Evolutionary conservation across 2,797 vertebrate species (phyloP), one percentile per base, ranked within the genome.

Genomic region (Merluccius polli): DNA sequence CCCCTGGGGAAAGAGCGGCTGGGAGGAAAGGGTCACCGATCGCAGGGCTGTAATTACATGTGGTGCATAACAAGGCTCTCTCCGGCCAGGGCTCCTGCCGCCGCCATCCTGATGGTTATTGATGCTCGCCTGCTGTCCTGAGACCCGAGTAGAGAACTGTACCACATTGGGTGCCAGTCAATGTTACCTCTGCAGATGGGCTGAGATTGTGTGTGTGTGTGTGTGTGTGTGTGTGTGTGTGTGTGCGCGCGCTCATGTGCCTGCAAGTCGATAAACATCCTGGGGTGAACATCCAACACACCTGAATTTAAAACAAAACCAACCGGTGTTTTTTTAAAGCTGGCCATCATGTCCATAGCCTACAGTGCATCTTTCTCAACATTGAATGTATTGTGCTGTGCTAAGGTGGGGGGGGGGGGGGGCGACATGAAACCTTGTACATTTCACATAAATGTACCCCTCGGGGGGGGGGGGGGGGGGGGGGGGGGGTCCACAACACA

Each of bases 31-130:
- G 27, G 30, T 31, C 29, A 48, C 75, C 38, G 74, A 81, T 73
- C 2, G 70, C 32, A 7, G 65, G 74, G 70, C 71, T 71, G 32
- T 82, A 80, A 84, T 86, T 78, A 80, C 75, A 80, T 4, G 71
- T 1, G 24, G 65, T 79, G 32, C 59, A n/a, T 70, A 77, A 78
- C 72, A 81, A 77, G 79, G 67, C 48, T 38, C 8, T 16, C 33
- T 48, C 74, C 33, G 16, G 16, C 32, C 29, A 27, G n/a, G 48
- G 21, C 48, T 41, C 15, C 18, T 15, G 0, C 59, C n/a, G 11
- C 59, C 59, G 12, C 59, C 59, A 27, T 10, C 59, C 59, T 65
- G 59, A 65, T 65, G 59, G 24, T 65, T 65, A 65, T 27, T 65
- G 59, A 65, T 9, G 7, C 24, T 65, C 59, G 2, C 59, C 24